Base-by-base conservation (phyloP, 2,888 invertebrate species). In the Watsonalla cultraria region DNA sequence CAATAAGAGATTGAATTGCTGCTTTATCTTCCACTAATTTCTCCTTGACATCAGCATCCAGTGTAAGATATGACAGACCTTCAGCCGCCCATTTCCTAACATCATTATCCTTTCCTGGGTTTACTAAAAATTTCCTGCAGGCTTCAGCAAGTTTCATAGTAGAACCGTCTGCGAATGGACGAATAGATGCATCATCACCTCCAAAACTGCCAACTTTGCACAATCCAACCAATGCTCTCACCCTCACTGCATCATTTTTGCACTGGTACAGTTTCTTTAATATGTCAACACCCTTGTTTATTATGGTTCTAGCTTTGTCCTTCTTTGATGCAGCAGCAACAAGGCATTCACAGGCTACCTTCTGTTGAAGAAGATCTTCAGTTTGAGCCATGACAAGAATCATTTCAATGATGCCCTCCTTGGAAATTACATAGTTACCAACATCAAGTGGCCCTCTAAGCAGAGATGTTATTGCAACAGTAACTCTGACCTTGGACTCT, bases 21-120 rank as follows among this genome's bases (percentile, higher is more conserved):
- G 93, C 76, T 74, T 90, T 93, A 77, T 99, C 99, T 76, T 96
- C 96, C 48, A 98, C 94, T 45, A 99, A 84, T 80, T 97, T 98
- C 80, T 99, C 99, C 80, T 99, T 99, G 0, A 99, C 98, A 83
- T 99, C 99, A 8, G 98, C 99, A 90, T 99, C 99, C 54, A 99
- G 92, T 0, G 99, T 98, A 6, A 99, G 91, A 78, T 99, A 99
- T 0, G 99, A 98, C 6, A 99, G 92, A 0, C 99, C 99, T 90
- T 99, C 99, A 7, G 97, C 96, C 0, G 99, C 98, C 98, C 99
- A 99, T 73, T 97, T 96, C 50, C 97, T 92, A 78, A 98, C 94
- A 74, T 98, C 98, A 62, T 94, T 93, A 74, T 98, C 96, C 77
- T 97, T 97, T 7, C 94, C 92, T 0, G 97, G 96, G 82, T 97